Base-by-base conservation (phyloP, 2,113 vertebrate genomes). In the Dromaius novaehollandiae region DNA sequence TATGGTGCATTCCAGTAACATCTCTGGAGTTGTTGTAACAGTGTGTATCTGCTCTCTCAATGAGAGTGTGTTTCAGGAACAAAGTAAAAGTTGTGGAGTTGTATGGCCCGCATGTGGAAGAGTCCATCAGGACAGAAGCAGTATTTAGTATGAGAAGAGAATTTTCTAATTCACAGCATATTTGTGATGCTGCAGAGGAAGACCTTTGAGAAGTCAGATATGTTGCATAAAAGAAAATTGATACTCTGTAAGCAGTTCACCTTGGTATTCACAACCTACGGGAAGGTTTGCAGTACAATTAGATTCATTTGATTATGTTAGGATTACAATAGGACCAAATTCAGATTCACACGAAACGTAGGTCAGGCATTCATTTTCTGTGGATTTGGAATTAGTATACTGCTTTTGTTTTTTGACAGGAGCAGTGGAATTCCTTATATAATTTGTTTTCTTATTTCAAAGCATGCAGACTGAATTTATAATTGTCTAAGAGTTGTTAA, bases 281-380 rank as follows among this genome's bases (percentile, higher is more conserved):
- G 13, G 44, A 56, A 50, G 20, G 32, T 8, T 58, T 74, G 8
- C 20, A 24, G 40, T 10, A 56, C 46, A 44, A 18, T 11, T 2
- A 8, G 3, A 6, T 80, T 63, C 2, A 13, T 44, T 70, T 81
- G 24, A 9, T 21, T 60, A 55, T 44, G 34, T 40, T 48, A 30
- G 28, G 53, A 8, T 8, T 50, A 13, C 26, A 36, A 6, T 20
- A 58, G 32, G 18, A 48, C 8, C 9, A 17, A 26, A 36, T 88
- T 63, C 34, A 65, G 38, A 13, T n/a, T 69, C 1, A 1, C 1
- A 3, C 3, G 9, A 15, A 50, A 48, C 6, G 9, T 26, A 19
- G 30, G 4, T 0, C 7, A 83, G 66, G 8, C 14, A 6, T 25
- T 3, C 8, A 11, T 44, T 65, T 44, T 46, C 13, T 21, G 4